phyloP scores from a whole-genome alignment of 2,888 invertebrate species.

The Schizaphis graminum region DNA sequence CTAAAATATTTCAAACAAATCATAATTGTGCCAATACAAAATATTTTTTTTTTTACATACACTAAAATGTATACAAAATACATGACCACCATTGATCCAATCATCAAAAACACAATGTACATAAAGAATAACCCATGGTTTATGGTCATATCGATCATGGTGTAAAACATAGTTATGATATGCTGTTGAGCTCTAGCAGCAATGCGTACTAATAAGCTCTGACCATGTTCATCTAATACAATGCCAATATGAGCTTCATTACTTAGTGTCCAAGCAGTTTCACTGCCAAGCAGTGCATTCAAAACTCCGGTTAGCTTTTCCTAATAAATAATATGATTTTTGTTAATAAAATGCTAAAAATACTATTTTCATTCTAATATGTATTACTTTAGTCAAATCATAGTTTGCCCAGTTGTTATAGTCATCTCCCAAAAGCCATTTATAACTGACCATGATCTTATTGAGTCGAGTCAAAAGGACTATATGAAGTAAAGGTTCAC shows the following conservation, averaged over 20 bases:
- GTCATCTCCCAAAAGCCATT: conserved; percentile 85
- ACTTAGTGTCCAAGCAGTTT: conserved; percentile 74
- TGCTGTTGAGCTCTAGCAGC: conserved; percentile 60
- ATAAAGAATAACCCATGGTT: conserved; percentile 55
- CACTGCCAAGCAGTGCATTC: conserved; percentile 75
- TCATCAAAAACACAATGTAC: conserved; percentile 54
- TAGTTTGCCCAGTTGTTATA: conserved; percentile 71
- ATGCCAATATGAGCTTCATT: conserved; percentile 78
- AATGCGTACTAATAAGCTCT: conserved; percentile 71
- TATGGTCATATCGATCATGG: conserved; percentile 39
- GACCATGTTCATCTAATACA: conserved; percentile 83
- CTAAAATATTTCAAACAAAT: conserved; percentile 33
- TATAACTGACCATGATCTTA: conserved; percentile 87
- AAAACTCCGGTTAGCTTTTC: conserved; percentile 81
- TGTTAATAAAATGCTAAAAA: not conserved
- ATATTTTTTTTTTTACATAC: conserved; percentile 43
- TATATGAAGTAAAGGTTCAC: conserved; percentile 81
- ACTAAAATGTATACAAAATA: conserved; percentile 51
- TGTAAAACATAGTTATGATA: conserved; percentile 51
- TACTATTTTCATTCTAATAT: not conserved
- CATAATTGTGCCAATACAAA: not conserved
- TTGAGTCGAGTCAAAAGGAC: conserved; percentile 93
- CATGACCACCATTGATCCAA: conserved; percentile 45
- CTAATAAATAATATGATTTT: conserved; percentile 57
- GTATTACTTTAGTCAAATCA: conserved; percentile 80